A percentile compares a stretch with the other conserved stretches of the same genome.
phyloP scores from a whole-genome alignment of 2,797 vertebrate genomes.

The Enteromius paludinosus region DNA sequence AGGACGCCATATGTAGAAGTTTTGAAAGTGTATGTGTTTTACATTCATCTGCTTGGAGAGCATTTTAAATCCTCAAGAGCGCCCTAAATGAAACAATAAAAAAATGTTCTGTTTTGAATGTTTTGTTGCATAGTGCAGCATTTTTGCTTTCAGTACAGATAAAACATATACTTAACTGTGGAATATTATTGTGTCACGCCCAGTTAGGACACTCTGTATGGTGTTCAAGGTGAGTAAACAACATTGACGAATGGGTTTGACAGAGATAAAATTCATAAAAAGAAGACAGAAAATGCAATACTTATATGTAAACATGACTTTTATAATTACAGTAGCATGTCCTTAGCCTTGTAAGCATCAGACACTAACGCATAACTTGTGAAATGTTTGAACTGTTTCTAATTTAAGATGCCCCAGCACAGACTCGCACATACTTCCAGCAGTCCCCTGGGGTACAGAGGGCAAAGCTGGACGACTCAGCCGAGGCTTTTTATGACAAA shows the following conservation, averaged over 20 bases:
- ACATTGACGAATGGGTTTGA: background rate
- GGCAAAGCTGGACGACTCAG: slow-evolving; percentile 84
- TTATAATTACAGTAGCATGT: background rate
- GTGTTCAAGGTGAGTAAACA: background rate
- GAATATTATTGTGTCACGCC: background rate
- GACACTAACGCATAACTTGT: slow-evolving; percentile 1
- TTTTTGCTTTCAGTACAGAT: background rate
- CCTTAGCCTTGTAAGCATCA: background rate
- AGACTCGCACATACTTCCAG: slow-evolving; percentile 33
- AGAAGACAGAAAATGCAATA: background rate
- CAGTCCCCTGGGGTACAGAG: slow-evolving; percentile 82
- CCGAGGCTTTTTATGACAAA: slow-evolving; percentile 91
- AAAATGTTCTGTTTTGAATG: slow-evolving; percentile 9
- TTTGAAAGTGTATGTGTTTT: background rate
- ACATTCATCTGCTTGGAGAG: background rate
- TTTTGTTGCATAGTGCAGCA: slow-evolving; percentile 1
- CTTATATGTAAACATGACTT: background rate
- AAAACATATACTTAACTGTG: background rate
- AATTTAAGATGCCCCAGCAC: slow-evolving; percentile 25
- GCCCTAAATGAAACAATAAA: background rate
- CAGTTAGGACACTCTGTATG: background rate
- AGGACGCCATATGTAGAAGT: background rate
- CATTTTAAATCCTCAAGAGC: background rate
- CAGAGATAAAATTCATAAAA: background rate
- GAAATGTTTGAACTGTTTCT: slow-evolving; percentile 10